Evolutionary conservation across 1,140 invertebrate species (phyloP), one percentile per base, ranked within the genome.

Genomic region (Hylaeus volcanicus): DNA sequence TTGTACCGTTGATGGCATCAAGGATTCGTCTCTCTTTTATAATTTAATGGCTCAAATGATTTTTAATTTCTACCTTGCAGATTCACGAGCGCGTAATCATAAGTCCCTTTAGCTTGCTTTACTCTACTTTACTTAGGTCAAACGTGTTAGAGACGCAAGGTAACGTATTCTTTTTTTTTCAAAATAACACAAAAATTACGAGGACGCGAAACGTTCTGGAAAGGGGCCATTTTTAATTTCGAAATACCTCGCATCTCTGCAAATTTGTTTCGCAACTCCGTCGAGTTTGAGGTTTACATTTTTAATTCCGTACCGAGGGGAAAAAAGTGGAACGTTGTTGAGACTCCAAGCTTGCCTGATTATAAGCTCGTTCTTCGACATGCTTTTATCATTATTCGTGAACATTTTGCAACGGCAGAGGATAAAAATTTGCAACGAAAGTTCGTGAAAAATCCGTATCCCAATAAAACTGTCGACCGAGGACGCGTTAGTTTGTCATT

Each of bases 381-480:
- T 65, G 58, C 41, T 68, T 72, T 78, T 61, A 72, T 72, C 63
- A 78, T 78, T 78, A 78, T 72, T 72, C 58, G 65, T 51, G 6
- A 2, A 51, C 65, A 3, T 11, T 14, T 63, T 14, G 14, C 56
- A 11, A 48, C 74, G 8, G 14, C 26, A 11, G 51, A 3, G 15
- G 51, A 65, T 39, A 45, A 41, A 53, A 61, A 63, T 72, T 45
- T 58, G 12, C 11, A 2, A 45, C 45, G 77, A 45, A 63, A 63
- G 55, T 70, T 14, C 55, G 48, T 45, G 43, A 2, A n/a, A 48
- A 39, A 15, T 26, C 26, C 26, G 26, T 26, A 26, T 26, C 26
- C 26, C 26, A 68, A 68, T 45, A 64, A 56, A 76, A 66, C 39
- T 39, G 53, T 51, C 56, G 65, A 69, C 60, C 41, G 41, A 58